Base-by-base conservation (phyloP, 1,140 invertebrate genomes). In the Drosophila melanica region DNA sequence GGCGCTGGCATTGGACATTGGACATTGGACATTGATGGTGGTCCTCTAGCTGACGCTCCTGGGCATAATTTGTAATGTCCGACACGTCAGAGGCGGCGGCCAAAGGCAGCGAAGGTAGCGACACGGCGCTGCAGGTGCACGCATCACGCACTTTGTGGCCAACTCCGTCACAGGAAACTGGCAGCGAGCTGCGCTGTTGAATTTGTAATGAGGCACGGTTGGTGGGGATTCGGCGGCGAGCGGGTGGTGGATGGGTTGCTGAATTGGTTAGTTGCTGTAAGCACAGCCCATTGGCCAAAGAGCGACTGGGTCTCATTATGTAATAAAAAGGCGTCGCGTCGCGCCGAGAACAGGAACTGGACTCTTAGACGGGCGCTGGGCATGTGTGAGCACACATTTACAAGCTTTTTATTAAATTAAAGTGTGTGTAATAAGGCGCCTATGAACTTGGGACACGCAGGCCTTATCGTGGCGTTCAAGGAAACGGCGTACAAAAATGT, bases 381-480 rank as follows among this genome's bases (percentile, higher is more conserved):
- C 70, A 73, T 73, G 69, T 87, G 75, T 82, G 81, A 76, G 82
- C 64, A 87, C 62, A 75, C 81, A 86, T 79, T 86, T 86, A 86
- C 82, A 87, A 82, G 81, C 82, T 87, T 87, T 85, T 87, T 86
- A 86, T 86, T 86, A 87, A 86, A 86, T 86, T 87, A 86, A 86
- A 82, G 79, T 79, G 84, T 82, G 81, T 82, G 55, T 45, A 86
- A 86, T 89, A 86, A 70, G 82, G 82, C 81, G 81, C 82, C 81
- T 72, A 79, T 76, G 75, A 85, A 64, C 81, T 77, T 63, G 77
- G 55, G 47, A 64, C 81, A 84, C 81, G 81, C 81, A 85, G 8
- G 41, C 20, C 66, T 75, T 64, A 60, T 79, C 63, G 64, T 23
- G 54, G 59, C 71, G 48, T 53, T 69, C 48, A 75, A 75, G 66